Evolutionary conservation across 2,888 invertebrate species (phyloP).

Genomic region (Trachelus troglodyta): DNA sequence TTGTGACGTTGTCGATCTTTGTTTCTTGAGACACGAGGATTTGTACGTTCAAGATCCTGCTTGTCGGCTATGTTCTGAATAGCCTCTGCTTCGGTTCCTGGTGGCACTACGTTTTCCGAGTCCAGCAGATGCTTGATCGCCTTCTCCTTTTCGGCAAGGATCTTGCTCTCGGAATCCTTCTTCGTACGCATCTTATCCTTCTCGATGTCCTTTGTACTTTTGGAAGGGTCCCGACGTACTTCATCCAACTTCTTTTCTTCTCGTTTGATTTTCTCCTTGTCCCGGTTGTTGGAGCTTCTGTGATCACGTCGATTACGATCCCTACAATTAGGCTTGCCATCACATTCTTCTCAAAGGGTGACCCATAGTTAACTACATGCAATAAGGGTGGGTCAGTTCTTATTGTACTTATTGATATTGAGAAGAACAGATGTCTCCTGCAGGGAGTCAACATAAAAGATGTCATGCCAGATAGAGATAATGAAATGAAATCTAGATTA

Average conservation of each 20-base stretch:
- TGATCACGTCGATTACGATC: conserved; percentile 42
- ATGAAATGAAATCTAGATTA: not conserved
- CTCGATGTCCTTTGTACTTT: conserved; percentile 62
- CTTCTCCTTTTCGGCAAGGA: conserved; percentile 61
- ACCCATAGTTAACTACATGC: conserved; percentile 1
- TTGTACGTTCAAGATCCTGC: conserved; percentile 40
- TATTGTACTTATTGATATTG: not conserved
- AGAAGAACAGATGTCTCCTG: not conserved
- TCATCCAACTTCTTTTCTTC: conserved; percentile 52
- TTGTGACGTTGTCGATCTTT: conserved; percentile 39
- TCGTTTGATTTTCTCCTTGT: conserved; percentile 36
- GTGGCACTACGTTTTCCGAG: conserved; percentile 60
- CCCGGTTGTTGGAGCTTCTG: conserved; percentile 37
- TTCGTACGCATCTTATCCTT: conserved; percentile 59
- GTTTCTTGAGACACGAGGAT: conserved; percentile 28
- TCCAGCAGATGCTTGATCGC: conserved; percentile 61
- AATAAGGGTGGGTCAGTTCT: not conserved
- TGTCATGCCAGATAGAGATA: not conserved
- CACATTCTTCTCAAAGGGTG: conserved; percentile 11
- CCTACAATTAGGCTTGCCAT: conserved; percentile 52
- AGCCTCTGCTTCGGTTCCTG: conserved; percentile 61
- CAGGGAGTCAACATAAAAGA: not conserved
- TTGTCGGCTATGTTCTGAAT: conserved; percentile 57
- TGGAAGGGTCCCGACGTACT: conserved; percentile 57
- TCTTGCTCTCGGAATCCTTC: conserved; percentile 58